Evolutionary conservation across 2,797 vertebrate species (phyloP).

Genomic region (Rhinichthys osculus): DNA sequence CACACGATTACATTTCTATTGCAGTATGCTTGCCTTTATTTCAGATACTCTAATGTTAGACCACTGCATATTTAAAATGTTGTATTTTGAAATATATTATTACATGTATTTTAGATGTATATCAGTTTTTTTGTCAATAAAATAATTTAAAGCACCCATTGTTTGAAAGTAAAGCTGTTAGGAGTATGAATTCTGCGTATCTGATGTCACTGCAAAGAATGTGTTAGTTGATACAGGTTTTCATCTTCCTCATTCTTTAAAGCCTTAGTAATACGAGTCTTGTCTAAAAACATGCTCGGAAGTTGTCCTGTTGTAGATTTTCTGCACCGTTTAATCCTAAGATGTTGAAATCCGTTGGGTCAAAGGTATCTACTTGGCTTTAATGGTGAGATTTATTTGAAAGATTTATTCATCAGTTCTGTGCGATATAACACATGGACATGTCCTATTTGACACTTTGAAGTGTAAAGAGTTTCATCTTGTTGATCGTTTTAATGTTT

Average conservation of each 20-base stretch:
- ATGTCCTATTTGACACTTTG: background rate
- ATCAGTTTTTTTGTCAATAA: slow-evolving; percentile 58
- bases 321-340: background rate
- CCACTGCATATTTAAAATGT: slow-evolving; percentile 56
- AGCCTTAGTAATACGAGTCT: no score
- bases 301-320: background rate
- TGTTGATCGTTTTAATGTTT: background rate
- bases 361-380: background rate
- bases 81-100: slow-evolving; percentile 54
- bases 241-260: no score
- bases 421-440: no score
- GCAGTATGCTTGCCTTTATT: slow-evolving; percentile 32
- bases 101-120: slow-evolving; percentile 51
- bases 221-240: no score
- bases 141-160: slow-evolving; percentile 42
- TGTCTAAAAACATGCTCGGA: no score
- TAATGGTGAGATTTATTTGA: background rate
- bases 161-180: background rate
- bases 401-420: background rate
- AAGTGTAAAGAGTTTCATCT: no score
- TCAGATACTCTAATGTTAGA: slow-evolving; percentile 45
- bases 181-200: background rate
- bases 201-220: no score
- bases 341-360: no score
- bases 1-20: slow-evolving; percentile 1